These are phyloP conservation scores for Steinernema scapterisci DNA, from an alignment of 2,888 invertebrate genomes.

Conservation along the genomic window DNA sequence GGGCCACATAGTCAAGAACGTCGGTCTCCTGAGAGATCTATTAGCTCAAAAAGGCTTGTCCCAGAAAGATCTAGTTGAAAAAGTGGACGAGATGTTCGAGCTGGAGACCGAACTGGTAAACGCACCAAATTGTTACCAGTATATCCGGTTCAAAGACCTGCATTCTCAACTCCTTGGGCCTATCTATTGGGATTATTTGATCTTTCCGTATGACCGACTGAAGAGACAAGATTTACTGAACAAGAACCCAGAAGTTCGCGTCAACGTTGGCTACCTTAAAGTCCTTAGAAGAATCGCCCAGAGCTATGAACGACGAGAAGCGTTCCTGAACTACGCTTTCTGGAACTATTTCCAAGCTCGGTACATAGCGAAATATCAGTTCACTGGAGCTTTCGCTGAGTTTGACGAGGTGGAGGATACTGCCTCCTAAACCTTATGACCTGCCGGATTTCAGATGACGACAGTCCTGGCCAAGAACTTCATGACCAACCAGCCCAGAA, in stretches of 20 bases:
- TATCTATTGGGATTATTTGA: not conserved
- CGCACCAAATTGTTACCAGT: not conserved
- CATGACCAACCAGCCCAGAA: conserved; percentile 5
- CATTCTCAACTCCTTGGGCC: not conserved
- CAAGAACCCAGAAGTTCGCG: not conserved
- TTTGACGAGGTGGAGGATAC: conserved; percentile 2
- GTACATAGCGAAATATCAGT: not conserved
- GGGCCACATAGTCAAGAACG: not conserved
- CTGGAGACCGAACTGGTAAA: not conserved
- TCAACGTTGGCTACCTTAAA: not conserved
- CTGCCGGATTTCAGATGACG: not conserved
- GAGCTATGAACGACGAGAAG: too few species aligned
- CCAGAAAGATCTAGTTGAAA: too few species aligned
- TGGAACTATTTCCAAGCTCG: not conserved
- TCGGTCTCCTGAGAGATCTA: not conserved
- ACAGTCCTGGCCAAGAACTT: not conserved
- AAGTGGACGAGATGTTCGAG: not conserved
- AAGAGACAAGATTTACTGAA: not conserved
- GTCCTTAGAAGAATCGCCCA: not conserved
- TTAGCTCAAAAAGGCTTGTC: not conserved
- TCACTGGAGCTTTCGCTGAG: not conserved
- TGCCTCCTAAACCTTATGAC: too few species aligned
- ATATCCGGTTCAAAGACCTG: not conserved
- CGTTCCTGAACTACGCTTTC: not conserved
- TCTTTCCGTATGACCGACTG: not conserved